A percentile compares a stretch with the other conserved stretches of the same genome.
phyloP scores from a whole-genome alignment of 1,140 invertebrate species.

The Plutomurus gul region DNA sequence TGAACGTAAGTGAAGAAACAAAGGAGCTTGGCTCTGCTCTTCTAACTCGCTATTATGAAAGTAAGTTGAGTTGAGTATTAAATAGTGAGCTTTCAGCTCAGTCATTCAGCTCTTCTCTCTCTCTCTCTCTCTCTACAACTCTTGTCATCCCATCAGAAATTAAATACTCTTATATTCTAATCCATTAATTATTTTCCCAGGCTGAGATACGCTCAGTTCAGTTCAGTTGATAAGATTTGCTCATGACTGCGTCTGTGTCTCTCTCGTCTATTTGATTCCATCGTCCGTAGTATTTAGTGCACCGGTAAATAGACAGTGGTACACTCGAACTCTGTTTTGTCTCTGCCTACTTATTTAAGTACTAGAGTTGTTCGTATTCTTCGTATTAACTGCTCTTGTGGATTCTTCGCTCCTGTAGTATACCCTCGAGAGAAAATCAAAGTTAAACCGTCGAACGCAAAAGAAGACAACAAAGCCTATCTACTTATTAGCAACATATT shows the following conservation, averaged over 20 bases:
- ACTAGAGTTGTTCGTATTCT: not conserved
- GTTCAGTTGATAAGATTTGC: slow-evolving; percentile 10
- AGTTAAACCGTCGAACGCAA: no score
- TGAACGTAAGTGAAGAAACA: not conserved
- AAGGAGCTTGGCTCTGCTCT: not conserved
- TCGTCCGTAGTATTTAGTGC: not conserved
- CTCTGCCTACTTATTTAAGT: no score
- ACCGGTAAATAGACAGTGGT: no score
- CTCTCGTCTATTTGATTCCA: not conserved
- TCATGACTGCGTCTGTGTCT: not conserved
- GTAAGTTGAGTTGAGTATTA: not conserved
- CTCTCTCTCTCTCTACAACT: not conserved
- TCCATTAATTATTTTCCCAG: slow-evolving; percentile 36
- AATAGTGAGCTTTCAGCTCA: not conserved
- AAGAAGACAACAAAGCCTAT: not conserved
- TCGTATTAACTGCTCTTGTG: not conserved
- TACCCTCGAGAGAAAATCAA: not conserved
- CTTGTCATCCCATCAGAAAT: slow-evolving; percentile 26
- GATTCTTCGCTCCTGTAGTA: not conserved
- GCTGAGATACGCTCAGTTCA: not conserved
- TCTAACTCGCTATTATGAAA: not conserved
- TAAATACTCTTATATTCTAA: slow-evolving; percentile 27
- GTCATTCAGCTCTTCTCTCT: not conserved
- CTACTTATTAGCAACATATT: not conserved
- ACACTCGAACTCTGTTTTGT: no score